phyloP scores from a whole-genome alignment of 2,113 vertebrate species.

The Myodes glareolus region DNA sequence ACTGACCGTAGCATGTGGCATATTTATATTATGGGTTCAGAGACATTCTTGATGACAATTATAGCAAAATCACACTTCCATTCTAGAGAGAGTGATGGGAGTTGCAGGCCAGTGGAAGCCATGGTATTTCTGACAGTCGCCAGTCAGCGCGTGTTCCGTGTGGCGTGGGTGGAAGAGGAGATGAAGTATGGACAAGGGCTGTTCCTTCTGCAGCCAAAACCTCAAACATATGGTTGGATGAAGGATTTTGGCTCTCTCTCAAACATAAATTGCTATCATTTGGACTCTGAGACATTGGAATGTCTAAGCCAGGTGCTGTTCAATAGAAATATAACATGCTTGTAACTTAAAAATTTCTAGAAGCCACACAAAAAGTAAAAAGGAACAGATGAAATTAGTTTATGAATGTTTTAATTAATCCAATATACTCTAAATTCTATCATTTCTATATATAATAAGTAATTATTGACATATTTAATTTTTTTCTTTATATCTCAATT shows the following conservation, averaged over 20 bases:
- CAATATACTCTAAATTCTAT: background rate
- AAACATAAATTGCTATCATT: background rate
- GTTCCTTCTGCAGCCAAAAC: conserved; percentile 1
- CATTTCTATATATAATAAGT: background rate
- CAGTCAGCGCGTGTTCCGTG: background rate
- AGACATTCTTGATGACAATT: background rate
- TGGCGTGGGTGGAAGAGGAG: background rate
- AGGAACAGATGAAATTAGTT: background rate
- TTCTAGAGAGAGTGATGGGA: background rate
- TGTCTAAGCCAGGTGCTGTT: conserved; percentile 8
- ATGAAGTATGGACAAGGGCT: background rate
- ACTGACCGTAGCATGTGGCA: background rate
- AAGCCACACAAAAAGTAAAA: conserved; percentile 30
- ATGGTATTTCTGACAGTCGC: background rate
- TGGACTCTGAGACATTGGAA: background rate
- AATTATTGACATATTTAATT: background rate
- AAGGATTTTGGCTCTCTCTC: background rate
- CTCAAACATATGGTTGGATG: background rate
- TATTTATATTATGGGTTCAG: background rate
- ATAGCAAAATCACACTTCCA: background rate
- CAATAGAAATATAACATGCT: background rate
- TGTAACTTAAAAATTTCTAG: conserved; percentile 1
- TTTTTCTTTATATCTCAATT: background rate
- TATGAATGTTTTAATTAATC: conserved; percentile 1
- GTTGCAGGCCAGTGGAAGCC: background rate